A percentile compares a stretch with the other conserved stretches of the same genome.
phyloP scores from a whole-genome alignment of 35 echinoderm and acorn worm species.

The Hemicentrotus pulcherrimus region DNA sequence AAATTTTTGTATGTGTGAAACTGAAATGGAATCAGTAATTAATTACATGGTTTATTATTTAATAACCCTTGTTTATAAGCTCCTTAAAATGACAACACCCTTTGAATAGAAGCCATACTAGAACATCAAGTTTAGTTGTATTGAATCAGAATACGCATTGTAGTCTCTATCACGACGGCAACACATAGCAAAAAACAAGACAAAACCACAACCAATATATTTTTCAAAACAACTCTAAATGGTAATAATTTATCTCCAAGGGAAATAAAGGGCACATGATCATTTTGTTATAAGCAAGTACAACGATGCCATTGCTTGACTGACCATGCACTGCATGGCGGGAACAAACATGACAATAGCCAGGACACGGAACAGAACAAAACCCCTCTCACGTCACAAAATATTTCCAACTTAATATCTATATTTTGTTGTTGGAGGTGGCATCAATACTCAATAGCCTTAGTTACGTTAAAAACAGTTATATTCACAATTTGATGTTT shows the following conservation, averaged over 20 bases:
- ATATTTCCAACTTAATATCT: neutral
- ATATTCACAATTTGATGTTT: too few relatives aligned
- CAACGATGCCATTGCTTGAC: neutral
- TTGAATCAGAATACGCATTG: too few relatives aligned
- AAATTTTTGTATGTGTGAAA: too few relatives aligned
- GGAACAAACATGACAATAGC: neutral
- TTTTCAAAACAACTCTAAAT: neutral
- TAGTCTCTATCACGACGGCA: too few relatives aligned
- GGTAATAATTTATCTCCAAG: neutral
- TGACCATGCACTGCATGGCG: neutral
- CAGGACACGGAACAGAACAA: neutral
- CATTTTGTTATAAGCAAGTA: neutral
- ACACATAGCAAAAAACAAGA: neutral
- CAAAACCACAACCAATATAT: neutral
- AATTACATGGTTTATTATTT: too few relatives aligned
- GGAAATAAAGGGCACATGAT: neutral
- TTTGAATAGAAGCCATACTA: too few relatives aligned
- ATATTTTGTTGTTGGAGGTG: neutral
- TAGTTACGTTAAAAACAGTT: too few relatives aligned
- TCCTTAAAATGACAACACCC: too few relatives aligned
- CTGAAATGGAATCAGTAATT: too few relatives aligned
- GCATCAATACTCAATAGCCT: neutral
- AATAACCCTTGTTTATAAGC: too few relatives aligned
- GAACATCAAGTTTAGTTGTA: too few relatives aligned
- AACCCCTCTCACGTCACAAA: neutral